phyloP scores from a whole-genome alignment of 1,140 invertebrate species.

The Penaeus chinensis region DNA sequence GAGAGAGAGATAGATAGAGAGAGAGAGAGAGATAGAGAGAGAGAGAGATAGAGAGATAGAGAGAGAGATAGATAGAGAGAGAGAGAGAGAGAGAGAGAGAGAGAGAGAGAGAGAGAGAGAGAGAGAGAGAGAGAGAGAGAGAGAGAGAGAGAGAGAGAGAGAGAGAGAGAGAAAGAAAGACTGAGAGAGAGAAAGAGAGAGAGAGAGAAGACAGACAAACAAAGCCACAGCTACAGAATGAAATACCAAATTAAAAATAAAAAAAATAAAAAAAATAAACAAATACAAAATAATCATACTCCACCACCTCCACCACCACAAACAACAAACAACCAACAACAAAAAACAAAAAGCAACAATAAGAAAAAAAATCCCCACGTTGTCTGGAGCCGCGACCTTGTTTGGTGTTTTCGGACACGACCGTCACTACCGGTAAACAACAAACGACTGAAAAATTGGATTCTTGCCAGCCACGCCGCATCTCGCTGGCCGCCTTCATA shows the following conservation, averaged over 20 bases:
- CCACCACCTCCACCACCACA: background rate
- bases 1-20: background rate
- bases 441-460: slow-evolving; percentile 52
- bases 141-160: background rate
- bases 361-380: background rate
- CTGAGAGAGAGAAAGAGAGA: no score
- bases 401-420: slow-evolving; percentile 36
- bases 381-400: no score
- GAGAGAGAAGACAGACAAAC: no score
- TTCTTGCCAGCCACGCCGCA: slow-evolving; percentile 38
- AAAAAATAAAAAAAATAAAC: background rate
- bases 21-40: background rate
- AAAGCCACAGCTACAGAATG: no score
- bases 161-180: background rate
- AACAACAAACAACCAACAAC: no score
- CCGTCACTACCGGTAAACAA: slow-evolving; percentile 56
- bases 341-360: background rate
- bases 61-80: background rate
- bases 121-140: background rate
- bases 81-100: background rate
- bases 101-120: background rate
- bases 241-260: background rate
- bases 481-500: slow-evolving; percentile 14
- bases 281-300: background rate
- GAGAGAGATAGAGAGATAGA: background rate